A percentile compares a stretch with the other conserved stretches of the same genome.
Conservation (phyloP, 2,113 vertebrate species). For the Butastur rufipennis region DNA sequence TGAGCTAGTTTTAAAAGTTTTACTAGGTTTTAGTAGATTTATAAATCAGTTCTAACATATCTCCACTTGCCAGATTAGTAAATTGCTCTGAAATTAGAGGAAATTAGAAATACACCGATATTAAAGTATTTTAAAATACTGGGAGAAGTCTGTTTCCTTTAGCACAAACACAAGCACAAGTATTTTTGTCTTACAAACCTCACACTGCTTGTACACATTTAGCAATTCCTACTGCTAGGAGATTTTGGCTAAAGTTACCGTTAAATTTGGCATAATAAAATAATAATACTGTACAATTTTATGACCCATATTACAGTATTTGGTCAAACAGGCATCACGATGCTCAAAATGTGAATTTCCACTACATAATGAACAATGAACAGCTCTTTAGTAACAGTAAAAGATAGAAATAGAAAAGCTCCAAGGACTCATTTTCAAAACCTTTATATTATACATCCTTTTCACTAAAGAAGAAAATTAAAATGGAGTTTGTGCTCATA, state of each 20-base stretch:
- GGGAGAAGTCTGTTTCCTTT: not conserved
- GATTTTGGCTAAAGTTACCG: constrained; percentile 11
- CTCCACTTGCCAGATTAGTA: constrained; percentile 3
- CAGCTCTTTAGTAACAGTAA: constrained; percentile 6
- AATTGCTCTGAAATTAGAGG: constrained; percentile 29
- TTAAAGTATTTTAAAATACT: not conserved
- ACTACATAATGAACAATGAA: constrained; percentile 18
- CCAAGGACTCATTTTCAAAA: not conserved
- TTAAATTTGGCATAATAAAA: constrained; percentile 15
- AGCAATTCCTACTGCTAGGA: not conserved
- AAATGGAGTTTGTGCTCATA: constrained; percentile 7
- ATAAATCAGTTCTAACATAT: constrained; percentile 17
- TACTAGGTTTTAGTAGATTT: constrained; percentile 23
- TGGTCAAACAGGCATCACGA: constrained; percentile 11
- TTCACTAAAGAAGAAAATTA: not conserved
- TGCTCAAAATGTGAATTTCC: constrained; percentile 1
- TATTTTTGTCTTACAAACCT: not conserved
- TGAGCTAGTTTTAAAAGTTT: constrained; percentile 34
- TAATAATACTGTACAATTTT: constrained; percentile 15
- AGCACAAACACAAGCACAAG: not conserved
- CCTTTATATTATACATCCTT: not conserved
- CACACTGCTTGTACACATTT: not conserved
- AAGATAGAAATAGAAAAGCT: constrained; percentile 29
- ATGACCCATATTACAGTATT: not conserved
- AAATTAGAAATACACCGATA: constrained; percentile 8